These are phyloP conservation scores for Trichonephila clavipes DNA, from an alignment of 1,140 invertebrate genomes.

Conservation along the genomic window DNA sequence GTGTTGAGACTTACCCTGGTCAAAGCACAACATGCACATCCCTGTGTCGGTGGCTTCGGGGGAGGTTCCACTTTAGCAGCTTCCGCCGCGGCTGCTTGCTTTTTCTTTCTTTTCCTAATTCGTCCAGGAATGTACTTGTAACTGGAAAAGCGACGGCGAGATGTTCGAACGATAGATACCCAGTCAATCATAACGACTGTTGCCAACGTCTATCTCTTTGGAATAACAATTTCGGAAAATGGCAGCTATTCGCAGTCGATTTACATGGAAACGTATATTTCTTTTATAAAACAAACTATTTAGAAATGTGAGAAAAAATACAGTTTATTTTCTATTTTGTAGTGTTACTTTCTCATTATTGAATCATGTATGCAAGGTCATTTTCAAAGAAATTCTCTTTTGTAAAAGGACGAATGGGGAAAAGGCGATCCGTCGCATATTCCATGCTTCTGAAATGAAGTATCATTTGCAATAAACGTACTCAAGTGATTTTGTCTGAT, in stretches of 20 bases:
- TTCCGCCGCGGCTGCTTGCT: slow-evolving; percentile 78
- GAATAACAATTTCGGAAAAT: neutral
- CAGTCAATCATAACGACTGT: slow-evolving; percentile 87
- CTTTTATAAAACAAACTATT: neutral
- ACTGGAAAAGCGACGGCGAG: slow-evolving; percentile 86
- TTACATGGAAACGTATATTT: neutral
- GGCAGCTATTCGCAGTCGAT: neutral
- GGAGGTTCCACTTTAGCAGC: slow-evolving; percentile 78
- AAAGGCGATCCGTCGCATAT: too few species aligned
- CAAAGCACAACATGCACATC: slow-evolving; percentile 45
- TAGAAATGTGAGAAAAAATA: too few species aligned
- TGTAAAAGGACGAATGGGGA: too few species aligned
- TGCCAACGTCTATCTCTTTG: slow-evolving; percentile 7
- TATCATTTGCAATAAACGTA: too few species aligned
- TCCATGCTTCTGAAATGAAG: too few species aligned
- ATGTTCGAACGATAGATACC: slow-evolving; percentile 89
- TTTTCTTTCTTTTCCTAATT: slow-evolving; percentile 67
- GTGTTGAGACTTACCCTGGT: slow-evolving; percentile 58
- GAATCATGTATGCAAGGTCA: too few species aligned
- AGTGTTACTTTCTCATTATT: too few species aligned
- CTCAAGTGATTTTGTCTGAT: too few species aligned
- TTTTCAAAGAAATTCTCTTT: too few species aligned
- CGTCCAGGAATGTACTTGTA: slow-evolving; percentile 84
- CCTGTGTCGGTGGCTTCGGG: slow-evolving; percentile 55
- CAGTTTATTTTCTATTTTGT: too few species aligned